These are phyloP conservation scores for Pocillopora grandis DNA, from an alignment of 92 coral and sea anemone genomes.

Conservation along the genomic window DNA sequence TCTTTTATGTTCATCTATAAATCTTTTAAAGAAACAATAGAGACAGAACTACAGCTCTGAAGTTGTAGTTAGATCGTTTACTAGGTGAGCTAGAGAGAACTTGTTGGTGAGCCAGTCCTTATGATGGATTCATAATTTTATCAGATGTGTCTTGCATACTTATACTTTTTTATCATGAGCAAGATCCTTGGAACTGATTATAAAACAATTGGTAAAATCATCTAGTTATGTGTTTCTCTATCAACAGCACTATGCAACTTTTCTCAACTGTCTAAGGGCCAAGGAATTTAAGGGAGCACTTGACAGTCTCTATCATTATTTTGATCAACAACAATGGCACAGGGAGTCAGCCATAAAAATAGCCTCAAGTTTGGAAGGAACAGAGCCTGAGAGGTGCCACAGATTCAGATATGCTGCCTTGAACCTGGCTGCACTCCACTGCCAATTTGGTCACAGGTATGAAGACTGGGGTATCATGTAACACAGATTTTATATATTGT, in stretches of 20 bases:
- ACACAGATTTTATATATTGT: background rate
- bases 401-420: conserved; percentile 97
- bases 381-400: conserved; percentile 81
- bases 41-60: too few relatives aligned
- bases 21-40: background rate
- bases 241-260: conserved; percentile 85
- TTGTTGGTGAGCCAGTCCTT: too few relatives aligned
- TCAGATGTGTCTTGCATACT: too few relatives aligned
- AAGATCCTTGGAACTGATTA: too few relatives aligned
- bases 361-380: conserved; percentile 59
- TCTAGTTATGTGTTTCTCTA: background rate
- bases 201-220: background rate
- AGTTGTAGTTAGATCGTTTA: too few relatives aligned
- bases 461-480: background rate
- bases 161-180: too few relatives aligned
- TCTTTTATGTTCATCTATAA: conserved; percentile 6
- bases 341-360: conserved; percentile 53
- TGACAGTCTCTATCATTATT: conserved; percentile 94
- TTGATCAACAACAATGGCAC: conserved; percentile 93
- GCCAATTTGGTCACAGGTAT: conserved; percentile 93
- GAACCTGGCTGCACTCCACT: conserved; percentile 87
- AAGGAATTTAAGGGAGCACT: conserved; percentile 84
- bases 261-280: conserved; percentile 84
- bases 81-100: too few relatives aligned
- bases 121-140: too few relatives aligned